Percentiles rank a stretch among this genome's conserved stretches.
Conservation (phyloP, 2,797 vertebrate genomes). For the Gallinago nigripennis region DNA sequence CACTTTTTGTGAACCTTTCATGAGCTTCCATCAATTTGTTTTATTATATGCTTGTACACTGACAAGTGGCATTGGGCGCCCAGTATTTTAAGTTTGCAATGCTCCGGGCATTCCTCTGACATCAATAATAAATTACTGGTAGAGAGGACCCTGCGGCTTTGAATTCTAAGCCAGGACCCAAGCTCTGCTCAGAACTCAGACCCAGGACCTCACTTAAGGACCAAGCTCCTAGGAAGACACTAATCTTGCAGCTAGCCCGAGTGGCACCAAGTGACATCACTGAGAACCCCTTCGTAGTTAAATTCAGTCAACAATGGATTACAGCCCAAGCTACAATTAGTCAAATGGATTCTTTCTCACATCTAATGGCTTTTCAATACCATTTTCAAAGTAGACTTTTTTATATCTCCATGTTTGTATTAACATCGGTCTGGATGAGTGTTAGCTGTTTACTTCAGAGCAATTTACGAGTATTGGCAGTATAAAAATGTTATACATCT, state of each 20-base stretch:
- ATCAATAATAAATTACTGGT: neutral
- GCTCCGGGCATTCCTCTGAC: neutral
- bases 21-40: neutral
- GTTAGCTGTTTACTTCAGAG: neutral
- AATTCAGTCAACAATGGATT: neutral
- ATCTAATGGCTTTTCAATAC: neutral
- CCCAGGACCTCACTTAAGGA: neutral
- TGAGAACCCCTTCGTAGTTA: neutral
- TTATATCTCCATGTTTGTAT: neutral
- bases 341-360: neutral
- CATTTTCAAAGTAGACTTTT: neutral
- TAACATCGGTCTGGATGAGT: neutral
- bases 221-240: no score
- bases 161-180: neutral
- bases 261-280: neutral
- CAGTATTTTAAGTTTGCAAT: neutral
- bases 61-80: rapidly evolving
- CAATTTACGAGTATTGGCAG: neutral
- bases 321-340: neutral
- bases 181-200: neutral
- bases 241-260: neutral
- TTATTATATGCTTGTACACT: neutral
- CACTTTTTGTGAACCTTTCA: neutral
- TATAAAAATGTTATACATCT: neutral
- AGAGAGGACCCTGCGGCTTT: neutral